phyloP scores from a whole-genome alignment of 2,888 invertebrate genomes.

The Rosalia funebris region DNA sequence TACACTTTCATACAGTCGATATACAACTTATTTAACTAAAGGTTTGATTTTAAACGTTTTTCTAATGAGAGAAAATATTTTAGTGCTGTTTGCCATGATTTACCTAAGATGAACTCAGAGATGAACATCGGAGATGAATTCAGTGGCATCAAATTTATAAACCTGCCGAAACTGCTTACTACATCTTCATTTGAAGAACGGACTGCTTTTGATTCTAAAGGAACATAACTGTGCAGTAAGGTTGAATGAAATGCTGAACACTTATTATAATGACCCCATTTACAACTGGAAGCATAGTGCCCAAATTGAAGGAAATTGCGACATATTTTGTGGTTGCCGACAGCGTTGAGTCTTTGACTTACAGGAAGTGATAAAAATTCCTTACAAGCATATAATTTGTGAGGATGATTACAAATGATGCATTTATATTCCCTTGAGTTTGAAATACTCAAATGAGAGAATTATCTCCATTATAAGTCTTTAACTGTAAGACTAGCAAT shows the following conservation, averaged over 20 bases:
- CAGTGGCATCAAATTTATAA: constrained; percentile 2
- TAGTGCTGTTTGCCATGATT: constrained; percentile 1
- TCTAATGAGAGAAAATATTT: constrained; percentile 6
- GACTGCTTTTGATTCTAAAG: background rate
- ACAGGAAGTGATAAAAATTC: background rate
- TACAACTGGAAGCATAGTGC: background rate
- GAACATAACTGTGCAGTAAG: background rate
- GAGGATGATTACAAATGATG: background rate
- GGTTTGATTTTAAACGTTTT: constrained; percentile 5
- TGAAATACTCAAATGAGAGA: background rate
- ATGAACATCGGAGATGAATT: constrained; percentile 13
- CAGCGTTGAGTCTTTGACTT: background rate
- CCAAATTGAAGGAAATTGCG: constrained; percentile 4
- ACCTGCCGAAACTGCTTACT: background rate
- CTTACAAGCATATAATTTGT: constrained; percentile 1
- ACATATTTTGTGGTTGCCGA: constrained; percentile 1
- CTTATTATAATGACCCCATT: background rate
- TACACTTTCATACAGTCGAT: constrained; percentile 5
- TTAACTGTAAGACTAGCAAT: constrained; percentile 6
- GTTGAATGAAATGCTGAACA: constrained; percentile 2
- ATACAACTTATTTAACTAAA: background rate
- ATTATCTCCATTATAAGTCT: background rate
- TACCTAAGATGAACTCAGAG: too few relatives aligned
- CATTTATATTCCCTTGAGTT: background rate
- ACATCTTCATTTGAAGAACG: background rate